Evolutionary conservation across 92 coral and sea anemone species (phyloP), one percentile per base, ranked within the genome.

Genomic region (Parazoanthus darwini): DNA sequence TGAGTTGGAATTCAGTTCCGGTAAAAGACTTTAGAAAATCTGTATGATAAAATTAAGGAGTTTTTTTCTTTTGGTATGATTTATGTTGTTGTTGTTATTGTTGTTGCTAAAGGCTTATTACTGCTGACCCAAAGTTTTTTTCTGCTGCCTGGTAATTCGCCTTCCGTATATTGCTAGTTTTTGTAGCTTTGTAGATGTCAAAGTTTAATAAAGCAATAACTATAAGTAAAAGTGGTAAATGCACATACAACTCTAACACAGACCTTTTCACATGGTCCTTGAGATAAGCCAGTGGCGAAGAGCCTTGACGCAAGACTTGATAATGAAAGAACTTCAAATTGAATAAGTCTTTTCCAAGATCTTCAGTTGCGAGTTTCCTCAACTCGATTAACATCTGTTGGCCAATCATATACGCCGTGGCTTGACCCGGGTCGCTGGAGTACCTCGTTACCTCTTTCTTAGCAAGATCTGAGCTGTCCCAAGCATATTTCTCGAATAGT

Each of bases 401-500:
- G 44, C 79, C 79, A 4, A 75, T 75, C 79, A 75, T 75, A 36
- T 75, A 75, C 23, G 79, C 79, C 38, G 79, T 75, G 0, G 79
- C 79, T 36, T 75, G 79, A 5, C 79, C 79, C 7, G 79, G 79
- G 16, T 75, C 79, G 8, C 79, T 75, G 79, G 79, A 75, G n/a
- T 75, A 75, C 8, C 79, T 36, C 44, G 79, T 75, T n/a, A 75
- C 79, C 79, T 75, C 79, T 16, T 75, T 75, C 50, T 75, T 75
- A 14, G 79, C 79, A 16, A 75, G 79, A 16, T 75, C 79, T 22
- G 79, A 75, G 14, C 50, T 35, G 44, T 75, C 79, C 79, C 79
- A 75, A 2, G 79, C 79, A 50, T 75, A 75, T 23, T 75, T 37
- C 79, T 75, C 79, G 29, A 75, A 75, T 10, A 75, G 44, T 10